phyloP scores from a whole-genome alignment of 1,140 invertebrate genomes.

The Temnothorax curvispinosus region DNA sequence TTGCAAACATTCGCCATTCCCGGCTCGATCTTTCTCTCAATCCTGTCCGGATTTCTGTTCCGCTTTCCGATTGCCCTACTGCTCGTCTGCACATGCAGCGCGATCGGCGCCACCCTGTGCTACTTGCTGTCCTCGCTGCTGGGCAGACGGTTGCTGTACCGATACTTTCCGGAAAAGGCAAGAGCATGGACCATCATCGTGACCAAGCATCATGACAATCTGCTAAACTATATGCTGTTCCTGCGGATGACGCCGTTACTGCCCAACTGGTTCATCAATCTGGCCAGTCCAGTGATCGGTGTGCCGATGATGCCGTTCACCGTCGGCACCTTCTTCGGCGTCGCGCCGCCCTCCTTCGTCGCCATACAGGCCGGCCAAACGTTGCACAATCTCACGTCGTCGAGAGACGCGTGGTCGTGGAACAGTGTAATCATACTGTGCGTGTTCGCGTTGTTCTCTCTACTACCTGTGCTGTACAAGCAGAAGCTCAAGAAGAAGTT shows the following conservation, averaged over 20 bases:
- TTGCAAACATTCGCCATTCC: conserved; percentile 99
- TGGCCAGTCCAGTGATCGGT: conserved; percentile 98
- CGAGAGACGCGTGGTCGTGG: conserved; percentile 95
- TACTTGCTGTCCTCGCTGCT: conserved; percentile 96
- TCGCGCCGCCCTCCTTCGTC: conserved; percentile 98
- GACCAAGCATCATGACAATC: conserved; percentile 93
- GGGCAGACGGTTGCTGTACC: conserved; percentile 93
- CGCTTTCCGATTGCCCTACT: conserved; percentile 95
- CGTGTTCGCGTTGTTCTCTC: conserved; percentile 92
- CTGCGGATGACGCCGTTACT: conserved; percentile 98
- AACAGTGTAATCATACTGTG: conserved; percentile 92
- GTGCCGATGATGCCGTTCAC: conserved; percentile 97
- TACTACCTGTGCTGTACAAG: conserved; percentile 97
- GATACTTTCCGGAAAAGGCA: conserved; percentile 96
- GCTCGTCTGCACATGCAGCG: conserved; percentile 98
- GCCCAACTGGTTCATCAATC: conserved; percentile 99
- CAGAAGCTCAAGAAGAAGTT: conserved; percentile 93
- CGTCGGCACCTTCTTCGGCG: conserved; percentile 96
- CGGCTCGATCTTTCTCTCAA: conserved; percentile 98
- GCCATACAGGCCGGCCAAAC: conserved; percentile 99
- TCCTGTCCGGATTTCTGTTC: conserved; percentile 98
- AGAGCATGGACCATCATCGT: conserved; percentile 93
- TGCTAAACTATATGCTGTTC: conserved; percentile 99
- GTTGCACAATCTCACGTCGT: conserved; percentile 96
- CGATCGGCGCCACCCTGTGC: conserved; percentile 97